These are phyloP conservation scores for Rhombomys opimus DNA, from an alignment of 2,113 vertebrate genomes.

Conservation along the genomic window DNA sequence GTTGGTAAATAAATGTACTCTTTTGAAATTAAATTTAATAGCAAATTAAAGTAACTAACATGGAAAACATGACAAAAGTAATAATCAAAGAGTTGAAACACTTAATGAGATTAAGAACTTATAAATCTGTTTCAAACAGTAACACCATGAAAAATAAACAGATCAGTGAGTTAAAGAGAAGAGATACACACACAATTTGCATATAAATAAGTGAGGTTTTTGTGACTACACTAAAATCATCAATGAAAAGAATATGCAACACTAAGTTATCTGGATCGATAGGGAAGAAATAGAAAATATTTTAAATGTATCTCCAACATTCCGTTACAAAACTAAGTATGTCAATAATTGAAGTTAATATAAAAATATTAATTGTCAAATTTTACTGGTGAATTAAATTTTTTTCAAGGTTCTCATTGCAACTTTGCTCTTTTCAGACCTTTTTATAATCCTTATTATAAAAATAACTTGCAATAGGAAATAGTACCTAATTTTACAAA, in stretches of 20 bases:
- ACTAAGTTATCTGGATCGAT: background rate
- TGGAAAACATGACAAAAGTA: too few relatives aligned
- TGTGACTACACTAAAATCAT: slow-evolving; percentile 28
- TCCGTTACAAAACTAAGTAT: background rate
- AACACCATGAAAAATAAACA: background rate
- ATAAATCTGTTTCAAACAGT: slow-evolving; percentile 25
- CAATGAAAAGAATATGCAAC: slow-evolving; percentile 31
- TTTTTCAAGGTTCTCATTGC: too few relatives aligned
- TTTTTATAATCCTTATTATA: slow-evolving; percentile 27
- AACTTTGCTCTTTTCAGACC: background rate
- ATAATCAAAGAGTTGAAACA: slow-evolving; percentile 30
- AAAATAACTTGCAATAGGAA: background rate
- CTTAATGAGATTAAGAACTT: background rate
- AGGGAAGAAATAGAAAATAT: background rate
- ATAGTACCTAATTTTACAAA: background rate
- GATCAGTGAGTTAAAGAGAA: background rate
- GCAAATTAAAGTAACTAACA: background rate
- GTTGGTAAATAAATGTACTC: slow-evolving; percentile 39
- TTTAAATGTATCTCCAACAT: background rate
- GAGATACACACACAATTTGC: background rate
- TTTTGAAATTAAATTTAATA: slow-evolving; percentile 43
- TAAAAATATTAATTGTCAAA: slow-evolving; percentile 38
- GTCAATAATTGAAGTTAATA: slow-evolving; percentile 27
- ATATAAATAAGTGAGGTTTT: background rate
- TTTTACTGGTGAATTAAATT: background rate